Evolutionary conservation across 1,140 invertebrate species (phyloP).

Genomic region (Campoletis sonorensis): DNA sequence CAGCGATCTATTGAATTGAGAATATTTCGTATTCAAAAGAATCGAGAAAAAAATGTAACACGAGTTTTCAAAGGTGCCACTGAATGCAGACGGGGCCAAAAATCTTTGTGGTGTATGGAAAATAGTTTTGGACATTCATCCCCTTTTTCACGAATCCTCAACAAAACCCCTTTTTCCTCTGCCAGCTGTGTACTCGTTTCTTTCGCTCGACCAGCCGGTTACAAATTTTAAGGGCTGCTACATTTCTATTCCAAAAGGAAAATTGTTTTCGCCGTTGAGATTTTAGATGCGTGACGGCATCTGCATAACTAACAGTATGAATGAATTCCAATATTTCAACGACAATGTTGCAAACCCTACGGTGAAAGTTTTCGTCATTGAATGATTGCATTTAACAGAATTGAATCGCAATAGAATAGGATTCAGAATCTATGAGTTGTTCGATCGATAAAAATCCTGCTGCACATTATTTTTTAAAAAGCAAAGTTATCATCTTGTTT

Average conservation of each 20-base stretch:
- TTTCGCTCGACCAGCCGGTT: not conserved
- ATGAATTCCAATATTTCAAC: not conserved
- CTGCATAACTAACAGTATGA: not conserved
- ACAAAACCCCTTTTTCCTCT: constrained; percentile 14
- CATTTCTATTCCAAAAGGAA: constrained; percentile 8
- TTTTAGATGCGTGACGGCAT: not conserved
- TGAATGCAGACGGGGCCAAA: not conserved
- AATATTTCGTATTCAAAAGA: not conserved
- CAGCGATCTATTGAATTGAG: not conserved
- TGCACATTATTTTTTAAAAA: no score
- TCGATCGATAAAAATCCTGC: no score
- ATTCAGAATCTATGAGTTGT: no score
- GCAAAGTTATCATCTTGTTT: no score
- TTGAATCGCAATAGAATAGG: no score
- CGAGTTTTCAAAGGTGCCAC: not conserved
- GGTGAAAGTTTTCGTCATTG: no score
- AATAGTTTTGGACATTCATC: not conserved
- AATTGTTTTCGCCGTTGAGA: not conserved
- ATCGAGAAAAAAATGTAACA: not conserved
- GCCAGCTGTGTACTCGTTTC: constrained; percentile 16
- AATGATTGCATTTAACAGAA: no score
- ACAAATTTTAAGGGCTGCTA: constrained; percentile 7
- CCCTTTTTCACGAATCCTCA: not conserved
- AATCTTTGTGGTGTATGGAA: not conserved
- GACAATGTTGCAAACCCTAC: not conserved